Evolutionary conservation across 1,140 invertebrate species (phyloP), one percentile per base, ranked within the genome.

Genomic region (Drosophila ambigua): DNA sequence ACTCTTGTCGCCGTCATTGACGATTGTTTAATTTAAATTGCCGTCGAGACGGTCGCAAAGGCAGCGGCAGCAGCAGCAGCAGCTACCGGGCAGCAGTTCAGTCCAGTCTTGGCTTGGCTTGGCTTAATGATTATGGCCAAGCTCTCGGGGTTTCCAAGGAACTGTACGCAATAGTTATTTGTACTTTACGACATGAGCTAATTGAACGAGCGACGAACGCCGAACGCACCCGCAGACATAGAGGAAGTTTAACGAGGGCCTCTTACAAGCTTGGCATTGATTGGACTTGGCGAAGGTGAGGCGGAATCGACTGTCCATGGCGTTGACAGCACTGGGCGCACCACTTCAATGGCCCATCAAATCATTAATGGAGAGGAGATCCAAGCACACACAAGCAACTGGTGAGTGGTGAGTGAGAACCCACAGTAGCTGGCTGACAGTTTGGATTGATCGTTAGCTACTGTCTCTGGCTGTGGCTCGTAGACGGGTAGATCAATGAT

Each of bases 151-250:
- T 46, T 71, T 71, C 67, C 67, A 9, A n/a, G 67, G 65, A 71
- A 71, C 67, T 69, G 71, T 85, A 79, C 75, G 75, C 75, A 88
- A 87, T 88, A 83, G 72, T 79, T 87, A 88, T 84, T 85, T 87
- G 82, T 87, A 88, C 69, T 88, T 87, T 88, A 87, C 82, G 82
- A 87, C 78, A 87, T 79, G 81, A 64, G 81, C 81, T 85, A 85
- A 85, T 85, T 85, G 81, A 69, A 69, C 64, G 66, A 68, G 69
- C 66, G 31, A 11, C 20, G 20, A 20, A 11, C 16, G 16, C 31
- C 31, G 31, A 77, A 74, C 72, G 43, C 43, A 57, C 54, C 72
- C 11, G 67, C 67, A 71, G 65, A 65, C 77, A 59, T 73, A 77
- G 62, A 71, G 69, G 82, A 81, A 75, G 62, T 62, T 85, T 85